phyloP scores from a whole-genome alignment of 2,113 vertebrate species.

The Aegotheles bennettii region DNA sequence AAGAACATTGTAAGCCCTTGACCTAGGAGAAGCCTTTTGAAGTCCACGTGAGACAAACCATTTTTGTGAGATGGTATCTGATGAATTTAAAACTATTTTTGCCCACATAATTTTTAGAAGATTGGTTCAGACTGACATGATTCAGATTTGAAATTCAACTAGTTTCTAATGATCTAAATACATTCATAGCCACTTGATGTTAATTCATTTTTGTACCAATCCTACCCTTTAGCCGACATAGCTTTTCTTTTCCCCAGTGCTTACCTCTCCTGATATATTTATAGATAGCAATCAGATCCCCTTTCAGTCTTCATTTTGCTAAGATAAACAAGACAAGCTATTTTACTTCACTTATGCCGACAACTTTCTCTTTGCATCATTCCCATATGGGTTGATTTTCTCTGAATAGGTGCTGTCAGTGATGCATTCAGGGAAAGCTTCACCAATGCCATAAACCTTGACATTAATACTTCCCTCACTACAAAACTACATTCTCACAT shows the following conservation, averaged over 20 bases:
- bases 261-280: constrained; percentile 4
- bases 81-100: background rate
- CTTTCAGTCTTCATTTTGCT: constrained; percentile 21
- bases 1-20: background rate
- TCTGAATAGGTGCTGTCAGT: background rate
- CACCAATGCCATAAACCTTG: background rate
- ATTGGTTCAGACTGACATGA: background rate
- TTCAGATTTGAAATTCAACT: background rate
- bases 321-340: constrained; percentile 8
- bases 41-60: background rate
- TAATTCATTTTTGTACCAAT: background rate
- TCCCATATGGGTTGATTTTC: background rate
- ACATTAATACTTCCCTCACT: background rate
- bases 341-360: background rate
- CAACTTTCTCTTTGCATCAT: background rate
- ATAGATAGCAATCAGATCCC: constrained; percentile 2
- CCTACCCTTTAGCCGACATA: background rate
- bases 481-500: background rate
- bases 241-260: background rate
- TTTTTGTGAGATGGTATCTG: background rate
- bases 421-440: background rate
- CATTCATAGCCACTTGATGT: background rate
- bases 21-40: background rate
- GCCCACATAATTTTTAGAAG: background rate
- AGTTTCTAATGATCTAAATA: background rate